These are phyloP conservation scores for Fabriciana adippe DNA, from an alignment of 2,888 invertebrate species.

Conservation along the genomic window DNA sequence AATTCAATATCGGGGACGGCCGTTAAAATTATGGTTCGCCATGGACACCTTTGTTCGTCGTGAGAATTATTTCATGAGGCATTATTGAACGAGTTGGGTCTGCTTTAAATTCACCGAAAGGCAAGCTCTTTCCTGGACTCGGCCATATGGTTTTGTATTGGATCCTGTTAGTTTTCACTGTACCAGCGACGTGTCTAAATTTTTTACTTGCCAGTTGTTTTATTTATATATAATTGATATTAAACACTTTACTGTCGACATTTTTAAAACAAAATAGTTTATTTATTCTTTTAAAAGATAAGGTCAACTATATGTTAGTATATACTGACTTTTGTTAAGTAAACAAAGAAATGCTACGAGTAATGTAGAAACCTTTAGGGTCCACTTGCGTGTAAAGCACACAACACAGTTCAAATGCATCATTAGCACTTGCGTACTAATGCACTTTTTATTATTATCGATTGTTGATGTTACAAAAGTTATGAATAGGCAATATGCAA, in stretches of 20 bases:
- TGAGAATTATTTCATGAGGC: slow-evolving; percentile 61
- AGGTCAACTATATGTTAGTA: too few relatives aligned
- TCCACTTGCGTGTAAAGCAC: slow-evolving; percentile 2
- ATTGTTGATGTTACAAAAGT: not conserved
- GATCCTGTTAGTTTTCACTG: slow-evolving; percentile 10
- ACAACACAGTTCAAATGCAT: slow-evolving; percentile 9
- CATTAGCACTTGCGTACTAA: slow-evolving; percentile 13
- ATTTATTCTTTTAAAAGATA: too few relatives aligned
- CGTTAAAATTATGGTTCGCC: slow-evolving; percentile 69
- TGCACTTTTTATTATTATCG: slow-evolving; percentile 11
- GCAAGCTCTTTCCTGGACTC: slow-evolving; percentile 41
- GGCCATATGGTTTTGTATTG: slow-evolving; percentile 17
- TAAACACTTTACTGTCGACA: not conserved
- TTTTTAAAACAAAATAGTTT: not conserved
- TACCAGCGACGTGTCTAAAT: slow-evolving; percentile 2
- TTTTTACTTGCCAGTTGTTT: not conserved
- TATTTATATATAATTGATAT: not conserved
- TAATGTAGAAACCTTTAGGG: slow-evolving; percentile 5
- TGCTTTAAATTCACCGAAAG: slow-evolving; percentile 64
- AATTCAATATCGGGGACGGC: slow-evolving; percentile 67
- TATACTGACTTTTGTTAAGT: not conserved
- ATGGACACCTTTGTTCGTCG: slow-evolving; percentile 59
- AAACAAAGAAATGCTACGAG: slow-evolving; percentile 14
- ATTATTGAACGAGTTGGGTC: slow-evolving; percentile 43
- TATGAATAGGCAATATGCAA: slow-evolving; percentile 3